Evolutionary conservation across 2,888 invertebrate genomes (phyloP), one percentile per base, ranked within the genome.

Genomic region (Pandemis corylana): DNA sequence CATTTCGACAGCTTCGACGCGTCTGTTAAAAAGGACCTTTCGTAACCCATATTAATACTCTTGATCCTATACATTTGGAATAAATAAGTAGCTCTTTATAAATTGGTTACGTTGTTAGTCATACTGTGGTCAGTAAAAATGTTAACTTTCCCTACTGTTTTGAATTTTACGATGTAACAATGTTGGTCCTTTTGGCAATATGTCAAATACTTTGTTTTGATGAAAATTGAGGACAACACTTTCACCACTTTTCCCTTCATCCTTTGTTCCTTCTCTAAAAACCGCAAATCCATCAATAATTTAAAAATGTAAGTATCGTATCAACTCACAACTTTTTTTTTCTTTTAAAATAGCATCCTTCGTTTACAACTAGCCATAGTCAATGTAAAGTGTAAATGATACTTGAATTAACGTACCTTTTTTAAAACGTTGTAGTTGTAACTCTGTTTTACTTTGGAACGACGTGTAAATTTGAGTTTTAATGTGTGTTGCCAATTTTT

Each of bases 1-100:
- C 82, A 82, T 88, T 89, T 84, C 85, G 82, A 85, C 85, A 84
- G 80, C 80, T 81, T 78, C 78, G 81, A 76, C 80, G 79, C 79
- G 80, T 82, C 83, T 80, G 51, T 69, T 69, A 10, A 41, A 62
- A 56, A 66, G 13, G 56, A 61, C 28, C 51, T 53, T 68, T 42
- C 49, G 7, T 28, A 51, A 51, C 15, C 53, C 20, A 20, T 9
- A 44, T 15, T 68, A 13, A 59, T 56, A 20, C 53, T 56, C 10
- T 5, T 46, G 2, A 20, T 59, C 13, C 28, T 15, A 20, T 68
- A 20, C 12, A 41, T 59, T 59, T 67, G 7, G 9, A 59, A 20
- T 44, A 12, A 59, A n/a, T 41, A 28, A 49, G 49, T 4, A 53
- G 59, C 20, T 46, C 65, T 56, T 61, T 12, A 13, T 61, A 62